Percentiles rank a stretch among this genome's conserved stretches.
Evolutionary conservation across 2,113 vertebrate species (phyloP).

Genomic region (Equus przewalskii): DNA sequence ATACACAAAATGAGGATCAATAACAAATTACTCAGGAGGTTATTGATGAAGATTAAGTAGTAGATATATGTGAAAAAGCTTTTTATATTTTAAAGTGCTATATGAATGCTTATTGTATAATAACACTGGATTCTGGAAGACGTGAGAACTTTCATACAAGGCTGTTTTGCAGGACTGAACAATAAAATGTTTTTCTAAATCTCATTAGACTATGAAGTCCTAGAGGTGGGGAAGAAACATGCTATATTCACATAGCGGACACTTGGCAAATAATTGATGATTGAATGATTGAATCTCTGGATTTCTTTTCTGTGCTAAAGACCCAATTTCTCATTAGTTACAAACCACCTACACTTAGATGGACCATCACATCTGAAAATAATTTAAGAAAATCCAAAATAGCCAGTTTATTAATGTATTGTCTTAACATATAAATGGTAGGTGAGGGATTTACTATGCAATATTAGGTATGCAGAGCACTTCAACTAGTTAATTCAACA

Average conservation of each 20-base stretch:
- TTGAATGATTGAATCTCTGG: background rate
- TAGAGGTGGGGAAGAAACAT: background rate
- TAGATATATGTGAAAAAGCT: background rate
- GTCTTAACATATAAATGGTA: background rate
- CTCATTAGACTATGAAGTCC: background rate
- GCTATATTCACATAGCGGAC: background rate
- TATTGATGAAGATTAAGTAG: background rate
- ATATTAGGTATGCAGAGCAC: background rate
- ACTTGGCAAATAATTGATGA: background rate
- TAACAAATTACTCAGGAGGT: background rate
- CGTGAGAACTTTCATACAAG: background rate
- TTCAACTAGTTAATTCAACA: background rate
- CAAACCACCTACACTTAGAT: background rate
- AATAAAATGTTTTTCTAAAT: background rate
- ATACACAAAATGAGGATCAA: background rate
- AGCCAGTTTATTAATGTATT: background rate
- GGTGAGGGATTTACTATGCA: background rate
- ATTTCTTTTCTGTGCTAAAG: background rate
- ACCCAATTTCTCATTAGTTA: background rate
- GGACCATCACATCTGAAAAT: background rate
- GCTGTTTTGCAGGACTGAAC: background rate
- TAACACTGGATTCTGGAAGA: background rate
- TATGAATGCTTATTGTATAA: background rate
- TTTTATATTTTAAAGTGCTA: background rate
- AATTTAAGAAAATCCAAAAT: background rate